Evolutionary conservation across 2,888 invertebrate species (phyloP).

Genomic region (Hanleya hanleyi): DNA sequence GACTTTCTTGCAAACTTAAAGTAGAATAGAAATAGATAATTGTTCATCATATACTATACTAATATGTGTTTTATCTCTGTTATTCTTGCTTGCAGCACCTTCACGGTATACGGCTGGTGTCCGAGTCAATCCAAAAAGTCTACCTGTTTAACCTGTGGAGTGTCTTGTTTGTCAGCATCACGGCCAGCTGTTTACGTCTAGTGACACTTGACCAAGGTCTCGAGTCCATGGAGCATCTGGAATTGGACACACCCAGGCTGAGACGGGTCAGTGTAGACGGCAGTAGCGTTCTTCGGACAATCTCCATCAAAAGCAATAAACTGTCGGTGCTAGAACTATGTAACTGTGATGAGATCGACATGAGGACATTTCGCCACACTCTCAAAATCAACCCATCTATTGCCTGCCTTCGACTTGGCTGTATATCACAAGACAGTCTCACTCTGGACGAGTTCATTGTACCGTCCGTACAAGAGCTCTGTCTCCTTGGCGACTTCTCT

Average conservation of each 20-base stretch:
- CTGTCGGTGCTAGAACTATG: constrained; percentile 48
- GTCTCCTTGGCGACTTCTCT: constrained; percentile 54
- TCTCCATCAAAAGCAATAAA: constrained; percentile 50
- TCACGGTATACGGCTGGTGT: constrained; percentile 54
- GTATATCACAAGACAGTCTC: constrained; percentile 53
- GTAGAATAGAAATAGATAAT: too few relatives aligned
- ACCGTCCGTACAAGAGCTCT: constrained; percentile 53
- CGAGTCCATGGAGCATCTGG: constrained; percentile 55
- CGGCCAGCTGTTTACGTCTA: constrained; percentile 43
- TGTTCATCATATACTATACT: neutral
- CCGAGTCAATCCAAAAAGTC: constrained; percentile 52
- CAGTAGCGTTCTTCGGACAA: constrained; percentile 46
- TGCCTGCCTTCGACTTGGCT: constrained; percentile 48
- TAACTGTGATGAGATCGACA: constrained; percentile 56
- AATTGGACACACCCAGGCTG: constrained; percentile 45
- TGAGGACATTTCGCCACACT: constrained; percentile 45
- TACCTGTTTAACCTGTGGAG: constrained; percentile 60
- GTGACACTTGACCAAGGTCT: constrained; percentile 54
- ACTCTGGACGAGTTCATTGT: constrained; percentile 50
- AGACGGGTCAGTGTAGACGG: constrained; percentile 49
- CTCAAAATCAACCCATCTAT: constrained; percentile 44
- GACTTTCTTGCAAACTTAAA: too few relatives aligned
- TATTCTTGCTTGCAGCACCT: constrained; percentile 44
- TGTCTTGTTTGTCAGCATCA: constrained; percentile 52
- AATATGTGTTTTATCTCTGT: neutral